A percentile compares a stretch with the other conserved stretches of the same genome.
These are phyloP conservation scores for Sturmia bella DNA, from an alignment of 2,888 invertebrate species.

Conservation along the genomic window DNA sequence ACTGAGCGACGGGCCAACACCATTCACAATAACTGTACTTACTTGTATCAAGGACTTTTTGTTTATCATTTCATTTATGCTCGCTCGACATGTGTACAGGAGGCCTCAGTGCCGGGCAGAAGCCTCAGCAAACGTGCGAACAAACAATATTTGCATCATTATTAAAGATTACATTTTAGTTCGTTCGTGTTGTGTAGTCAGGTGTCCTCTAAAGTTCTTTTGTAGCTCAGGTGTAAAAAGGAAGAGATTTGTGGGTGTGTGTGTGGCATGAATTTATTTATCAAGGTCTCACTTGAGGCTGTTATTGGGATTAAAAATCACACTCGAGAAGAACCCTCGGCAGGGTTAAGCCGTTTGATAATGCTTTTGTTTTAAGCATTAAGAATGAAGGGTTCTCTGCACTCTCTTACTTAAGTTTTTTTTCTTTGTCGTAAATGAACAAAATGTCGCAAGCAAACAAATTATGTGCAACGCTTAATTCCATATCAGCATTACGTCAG, in stretches of 20 bases:
- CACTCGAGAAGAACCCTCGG: background rate
- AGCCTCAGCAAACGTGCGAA: conserved; percentile 24
- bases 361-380: background rate
- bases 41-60: conserved; percentile 3
- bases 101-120: background rate
- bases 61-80: background rate
- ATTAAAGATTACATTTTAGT: conserved; percentile 40
- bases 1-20: background rate
- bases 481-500: too few species aligned
- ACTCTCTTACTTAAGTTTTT: too few species aligned
- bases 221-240: background rate
- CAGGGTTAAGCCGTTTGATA: background rate
- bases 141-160: conserved; percentile 49
- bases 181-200: conserved; percentile 24
- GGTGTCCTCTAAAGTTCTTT: conserved; percentile 12
- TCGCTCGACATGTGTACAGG: background rate
- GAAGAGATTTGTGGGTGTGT: background rate
- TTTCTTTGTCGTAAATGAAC: too few species aligned
- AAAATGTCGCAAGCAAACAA: too few species aligned
- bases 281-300: conserved; percentile 21
- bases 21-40: conserved; percentile 23
- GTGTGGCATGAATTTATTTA: background rate
- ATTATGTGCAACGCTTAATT: too few species aligned
- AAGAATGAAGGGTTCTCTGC: background rate
- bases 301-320: background rate